A percentile compares a stretch with the other conserved stretches of the same genome.
Evolutionary conservation across 2,888 invertebrate species (phyloP).

Genomic region (Timema podura): DNA sequence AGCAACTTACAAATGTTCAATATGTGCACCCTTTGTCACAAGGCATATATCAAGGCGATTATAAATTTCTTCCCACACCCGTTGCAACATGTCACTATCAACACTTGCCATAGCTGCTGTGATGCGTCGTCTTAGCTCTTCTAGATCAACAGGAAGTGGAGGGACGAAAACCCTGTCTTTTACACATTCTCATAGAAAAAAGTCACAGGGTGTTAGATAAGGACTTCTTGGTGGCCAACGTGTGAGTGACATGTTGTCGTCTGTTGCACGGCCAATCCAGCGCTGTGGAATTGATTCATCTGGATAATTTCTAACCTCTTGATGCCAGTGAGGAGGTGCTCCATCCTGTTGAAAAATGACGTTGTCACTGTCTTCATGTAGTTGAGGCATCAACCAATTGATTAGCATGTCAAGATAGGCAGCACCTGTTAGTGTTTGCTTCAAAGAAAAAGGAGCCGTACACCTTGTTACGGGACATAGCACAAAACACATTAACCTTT

Average conservation of each 20-base stretch:
- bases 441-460: background rate
- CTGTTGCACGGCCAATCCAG: too few relatives aligned
- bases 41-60: background rate
- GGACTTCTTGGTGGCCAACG: too few relatives aligned
- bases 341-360: background rate
- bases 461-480: constrained; percentile 1
- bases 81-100: too few relatives aligned
- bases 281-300: too few relatives aligned
- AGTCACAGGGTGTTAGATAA: too few relatives aligned
- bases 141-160: too few relatives aligned
- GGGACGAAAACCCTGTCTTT: too few relatives aligned
- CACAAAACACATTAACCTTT: constrained; percentile 17
- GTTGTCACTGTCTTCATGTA: background rate
- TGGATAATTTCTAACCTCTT: too few relatives aligned
- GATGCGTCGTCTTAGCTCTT: too few relatives aligned
- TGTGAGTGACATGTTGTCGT: too few relatives aligned
- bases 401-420: background rate
- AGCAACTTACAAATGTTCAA: background rate
- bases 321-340: constrained; percentile 1
- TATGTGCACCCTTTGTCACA: background rate
- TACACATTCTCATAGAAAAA: too few relatives aligned
- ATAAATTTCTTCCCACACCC: background rate
- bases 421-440: background rate
- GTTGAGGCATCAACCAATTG: background rate
- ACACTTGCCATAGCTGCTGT: too few relatives aligned